Percentiles rank a stretch among this genome's conserved stretches.
phyloP scores from a whole-genome alignment of 2,113 vertebrate genomes.

The Xenopus borealis region DNA sequence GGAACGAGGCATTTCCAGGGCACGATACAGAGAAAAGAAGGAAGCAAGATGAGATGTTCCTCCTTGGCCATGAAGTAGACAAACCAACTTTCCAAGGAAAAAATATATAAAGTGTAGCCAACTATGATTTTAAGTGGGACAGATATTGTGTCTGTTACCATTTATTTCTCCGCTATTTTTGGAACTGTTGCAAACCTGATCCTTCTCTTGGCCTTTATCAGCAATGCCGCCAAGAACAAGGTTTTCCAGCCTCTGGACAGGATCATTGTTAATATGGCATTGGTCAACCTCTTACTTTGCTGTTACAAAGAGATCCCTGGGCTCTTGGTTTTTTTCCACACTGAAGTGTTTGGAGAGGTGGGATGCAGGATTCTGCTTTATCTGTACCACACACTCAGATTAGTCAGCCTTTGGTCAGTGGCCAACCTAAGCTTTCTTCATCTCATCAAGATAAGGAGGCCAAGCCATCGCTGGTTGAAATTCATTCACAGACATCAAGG shows the following conservation, averaged over 20 bases:
- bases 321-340: conserved; percentile 7
- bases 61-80: not conserved
- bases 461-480: conserved; percentile 24
- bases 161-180: conserved; percentile 36
- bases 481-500: conserved; percentile 33
- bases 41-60: too few species aligned
- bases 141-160: conserved; percentile 16
- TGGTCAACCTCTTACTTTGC: conserved; percentile 46
- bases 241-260: conserved; percentile 42
- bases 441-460: conserved; percentile 47
- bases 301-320: conserved; percentile 37
- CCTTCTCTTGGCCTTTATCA: conserved; percentile 42
- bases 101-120: not conserved
- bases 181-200: conserved; percentile 32
- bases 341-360: not conserved
- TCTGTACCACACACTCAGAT: conserved; percentile 1
- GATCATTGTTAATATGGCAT: conserved; percentile 34
- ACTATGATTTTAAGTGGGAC: conserved; percentile 2
- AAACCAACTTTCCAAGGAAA: not conserved
- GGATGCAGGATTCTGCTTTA: conserved; percentile 27
- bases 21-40: too few species aligned
- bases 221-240: conserved; percentile 22
- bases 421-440: conserved; percentile 47
- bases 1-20: not conserved
- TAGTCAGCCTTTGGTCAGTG: conserved; percentile 47